Percentiles rank a stretch among this genome's conserved stretches.
Conservation (phyloP, 92 coral and sea anemone genomes). For the Porites divaricata region DNA sequence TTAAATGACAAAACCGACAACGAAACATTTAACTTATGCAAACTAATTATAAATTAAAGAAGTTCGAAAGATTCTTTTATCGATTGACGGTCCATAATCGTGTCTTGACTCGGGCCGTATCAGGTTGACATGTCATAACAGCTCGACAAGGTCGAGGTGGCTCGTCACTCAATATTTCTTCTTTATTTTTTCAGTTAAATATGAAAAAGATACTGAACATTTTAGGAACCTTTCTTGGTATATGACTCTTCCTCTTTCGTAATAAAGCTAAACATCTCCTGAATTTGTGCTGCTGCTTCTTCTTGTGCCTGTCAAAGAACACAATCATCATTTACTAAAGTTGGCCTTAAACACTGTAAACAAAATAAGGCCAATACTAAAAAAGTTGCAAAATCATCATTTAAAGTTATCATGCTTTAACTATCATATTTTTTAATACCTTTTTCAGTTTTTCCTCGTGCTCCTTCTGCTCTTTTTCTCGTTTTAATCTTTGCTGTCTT, state of each 20-base stretch:
- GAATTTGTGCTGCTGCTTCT: conserved; percentile 30
- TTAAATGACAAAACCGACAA: not conserved
- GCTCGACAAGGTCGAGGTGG: not conserved
- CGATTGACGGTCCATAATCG: too few relatives aligned
- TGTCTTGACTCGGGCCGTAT: too few relatives aligned
- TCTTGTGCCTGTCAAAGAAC: conserved; percentile 16
- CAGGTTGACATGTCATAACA: too few relatives aligned
- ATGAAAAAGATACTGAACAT: not conserved
- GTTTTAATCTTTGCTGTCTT: conserved; percentile 60
- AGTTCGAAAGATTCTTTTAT: not conserved
- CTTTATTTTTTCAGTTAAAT: too few relatives aligned
- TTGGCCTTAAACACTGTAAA: not conserved
- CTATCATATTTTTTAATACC: not conserved
- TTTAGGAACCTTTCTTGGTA: conserved; percentile 5
- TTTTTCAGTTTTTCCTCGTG: conserved; percentile 17
- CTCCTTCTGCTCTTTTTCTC: conserved; percentile 41
- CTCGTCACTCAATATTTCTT: not conserved
- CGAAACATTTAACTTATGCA: too few relatives aligned
- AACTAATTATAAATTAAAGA: not conserved
- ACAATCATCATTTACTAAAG: too few relatives aligned
- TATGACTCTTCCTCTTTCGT: conserved; percentile 26
- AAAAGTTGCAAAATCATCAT: too few relatives aligned
- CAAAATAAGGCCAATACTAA: not conserved
- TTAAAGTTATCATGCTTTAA: too few relatives aligned
- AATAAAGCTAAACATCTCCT: conserved; percentile 34